Evolutionary conservation across 2,113 vertebrate species (phyloP).

Genomic region (Hyperoodon ampullatus): DNA sequence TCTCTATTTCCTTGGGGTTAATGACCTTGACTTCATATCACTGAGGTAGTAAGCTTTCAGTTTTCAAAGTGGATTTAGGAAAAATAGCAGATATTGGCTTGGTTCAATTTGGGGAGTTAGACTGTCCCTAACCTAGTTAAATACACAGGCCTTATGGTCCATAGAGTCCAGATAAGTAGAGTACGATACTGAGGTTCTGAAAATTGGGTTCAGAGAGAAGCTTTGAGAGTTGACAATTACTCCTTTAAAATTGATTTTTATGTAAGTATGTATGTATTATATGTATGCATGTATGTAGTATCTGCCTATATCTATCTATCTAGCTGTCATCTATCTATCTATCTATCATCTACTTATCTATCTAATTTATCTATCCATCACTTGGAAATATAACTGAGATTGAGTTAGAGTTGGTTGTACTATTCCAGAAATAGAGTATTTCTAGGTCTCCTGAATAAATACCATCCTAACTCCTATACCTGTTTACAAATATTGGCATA

Average conservation of each 20-base stretch:
- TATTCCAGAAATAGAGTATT: background rate
- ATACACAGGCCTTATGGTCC: accelerated
- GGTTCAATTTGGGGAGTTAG: background rate
- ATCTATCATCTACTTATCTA: background rate
- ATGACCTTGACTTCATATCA: background rate
- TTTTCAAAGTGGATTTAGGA: background rate
- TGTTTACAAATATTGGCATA: background rate
- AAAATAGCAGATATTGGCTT: background rate
- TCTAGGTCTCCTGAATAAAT: background rate
- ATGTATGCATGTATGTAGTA: background rate
- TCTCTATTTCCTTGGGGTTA: background rate
- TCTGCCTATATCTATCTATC: background rate
- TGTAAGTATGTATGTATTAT: background rate
- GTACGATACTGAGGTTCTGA: background rate
- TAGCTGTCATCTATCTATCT: background rate
- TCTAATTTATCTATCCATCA: background rate
- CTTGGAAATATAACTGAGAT: background rate
- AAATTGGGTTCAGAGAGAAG: background rate
- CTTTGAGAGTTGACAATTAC: background rate
- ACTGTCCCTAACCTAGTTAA: background rate
- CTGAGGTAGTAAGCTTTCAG: background rate
- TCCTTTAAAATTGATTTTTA: background rate
- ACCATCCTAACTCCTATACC: background rate
- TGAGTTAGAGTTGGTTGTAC: background rate
- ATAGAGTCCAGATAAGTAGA: background rate